Evolutionary conservation across 2,797 vertebrate species (phyloP).

Genomic region (Melanotaenia pygmaea): DNA sequence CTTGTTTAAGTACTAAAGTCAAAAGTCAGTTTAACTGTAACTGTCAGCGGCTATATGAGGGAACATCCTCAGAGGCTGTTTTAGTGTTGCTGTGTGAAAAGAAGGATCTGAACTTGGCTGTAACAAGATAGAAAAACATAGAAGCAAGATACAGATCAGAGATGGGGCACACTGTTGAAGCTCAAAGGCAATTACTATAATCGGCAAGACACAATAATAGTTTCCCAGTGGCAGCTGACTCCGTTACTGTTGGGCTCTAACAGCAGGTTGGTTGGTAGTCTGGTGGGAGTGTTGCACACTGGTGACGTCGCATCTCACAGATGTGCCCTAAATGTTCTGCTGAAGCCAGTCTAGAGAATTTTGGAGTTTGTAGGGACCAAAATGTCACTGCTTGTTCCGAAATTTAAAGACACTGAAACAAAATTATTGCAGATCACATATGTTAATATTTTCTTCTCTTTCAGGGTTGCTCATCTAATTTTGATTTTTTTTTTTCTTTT

Average conservation of each 20-base stretch:
- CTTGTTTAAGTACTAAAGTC: constrained; percentile 77
- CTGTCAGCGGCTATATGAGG: constrained; percentile 71
- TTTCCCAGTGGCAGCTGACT: constrained; percentile 63
- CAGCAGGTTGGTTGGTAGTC: constrained; percentile 53
- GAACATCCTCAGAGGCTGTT: constrained; percentile 64
- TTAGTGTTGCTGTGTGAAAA: constrained; percentile 67
- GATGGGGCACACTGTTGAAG: constrained; percentile 56
- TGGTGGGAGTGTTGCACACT: constrained; percentile 55
- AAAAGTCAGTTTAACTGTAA: constrained; percentile 76
- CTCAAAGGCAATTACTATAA: constrained; percentile 61
- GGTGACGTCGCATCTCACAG: constrained; percentile 61
- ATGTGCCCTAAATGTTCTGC: constrained; percentile 67
- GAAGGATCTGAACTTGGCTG: constrained; percentile 65
- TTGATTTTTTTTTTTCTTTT: constrained; percentile 57
- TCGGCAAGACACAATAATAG: constrained; percentile 62
- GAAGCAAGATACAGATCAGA: constrained; percentile 72
- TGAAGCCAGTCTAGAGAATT: constrained; percentile 50
- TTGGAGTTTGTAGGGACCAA: constrained; percentile 47
- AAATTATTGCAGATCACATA: constrained; percentile 75
- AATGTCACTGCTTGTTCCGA: constrained; percentile 44
- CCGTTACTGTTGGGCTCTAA: constrained; percentile 64
- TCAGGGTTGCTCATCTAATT: constrained; percentile 62
- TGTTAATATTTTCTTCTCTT: constrained; percentile 56
- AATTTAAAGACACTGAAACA: constrained; percentile 67
- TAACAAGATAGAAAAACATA: constrained; percentile 75